Percentiles rank a stretch among this genome's conserved stretches.
Evolutionary conservation across 1,140 invertebrate species (phyloP).

Genomic region (Drosophila equinoxialis): DNA sequence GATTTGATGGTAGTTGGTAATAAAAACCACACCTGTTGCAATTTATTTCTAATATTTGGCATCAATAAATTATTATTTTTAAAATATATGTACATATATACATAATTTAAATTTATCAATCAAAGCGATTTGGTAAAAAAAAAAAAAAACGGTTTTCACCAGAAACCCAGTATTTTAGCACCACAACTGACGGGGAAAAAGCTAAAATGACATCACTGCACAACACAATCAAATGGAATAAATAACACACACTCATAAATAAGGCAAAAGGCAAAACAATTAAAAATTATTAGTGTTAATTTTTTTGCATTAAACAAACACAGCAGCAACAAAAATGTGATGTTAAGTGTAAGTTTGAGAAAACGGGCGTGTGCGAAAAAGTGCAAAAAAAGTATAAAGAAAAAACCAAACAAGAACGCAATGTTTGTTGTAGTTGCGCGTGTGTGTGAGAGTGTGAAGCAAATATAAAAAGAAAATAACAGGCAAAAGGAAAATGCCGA

Average conservation of each 20-base stretch:
- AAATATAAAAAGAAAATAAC: slow-evolving; percentile 43
- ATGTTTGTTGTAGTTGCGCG: slow-evolving; percentile 26
- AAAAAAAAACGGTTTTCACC: too few relatives aligned
- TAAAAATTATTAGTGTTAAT: slow-evolving; percentile 18
- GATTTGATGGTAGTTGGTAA: too few relatives aligned
- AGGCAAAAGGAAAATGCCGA: slow-evolving; percentile 54
- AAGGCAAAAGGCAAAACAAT: slow-evolving; percentile 16
- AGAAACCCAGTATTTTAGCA: too few relatives aligned
- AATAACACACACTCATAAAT: slow-evolving; percentile 10
- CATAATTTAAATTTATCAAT: too few relatives aligned
- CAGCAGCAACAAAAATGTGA: slow-evolving; percentile 63
- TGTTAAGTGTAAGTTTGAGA: slow-evolving; percentile 67
- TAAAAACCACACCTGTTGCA: too few relatives aligned
- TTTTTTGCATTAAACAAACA: slow-evolving; percentile 11
- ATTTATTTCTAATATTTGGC: too few relatives aligned
- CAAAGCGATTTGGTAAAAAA: too few relatives aligned
- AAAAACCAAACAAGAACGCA: slow-evolving; percentile 2
- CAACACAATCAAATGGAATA: slow-evolving; percentile 11
- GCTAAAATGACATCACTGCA: background rate
- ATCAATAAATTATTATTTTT: too few relatives aligned
- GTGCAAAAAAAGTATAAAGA: background rate
- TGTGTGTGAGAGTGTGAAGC: slow-evolving; percentile 15
- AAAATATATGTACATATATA: too few relatives aligned
- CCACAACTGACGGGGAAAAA: background rate
- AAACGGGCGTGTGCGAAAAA: slow-evolving; percentile 7